These are phyloP conservation scores for Acrocyrtus sp. DNA, from an alignment of 2,888 invertebrate genomes.

Conservation along the genomic window DNA sequence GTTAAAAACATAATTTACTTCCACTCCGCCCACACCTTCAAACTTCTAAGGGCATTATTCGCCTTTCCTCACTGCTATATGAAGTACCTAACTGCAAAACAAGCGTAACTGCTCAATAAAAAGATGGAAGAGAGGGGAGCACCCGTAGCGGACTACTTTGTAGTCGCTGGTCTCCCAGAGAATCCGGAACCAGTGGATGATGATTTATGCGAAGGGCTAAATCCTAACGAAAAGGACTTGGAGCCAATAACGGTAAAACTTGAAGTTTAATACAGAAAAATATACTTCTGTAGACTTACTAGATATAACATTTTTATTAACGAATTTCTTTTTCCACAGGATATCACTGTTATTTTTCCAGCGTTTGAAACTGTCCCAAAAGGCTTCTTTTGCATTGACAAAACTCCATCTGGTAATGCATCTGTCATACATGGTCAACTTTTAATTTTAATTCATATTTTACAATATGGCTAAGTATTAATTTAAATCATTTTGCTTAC, in stretches of 20 bases:
- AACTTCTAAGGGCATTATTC: too few relatives aligned
- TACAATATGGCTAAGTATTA: not conserved
- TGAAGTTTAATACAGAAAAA: slow-evolving; percentile 6
- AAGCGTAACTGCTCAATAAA: too few relatives aligned
- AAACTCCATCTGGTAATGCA: slow-evolving; percentile 78
- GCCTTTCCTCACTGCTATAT: too few relatives aligned
- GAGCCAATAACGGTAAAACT: slow-evolving; percentile 83
- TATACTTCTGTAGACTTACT: not conserved
- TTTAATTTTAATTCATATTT: not conserved
- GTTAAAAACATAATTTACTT: too few relatives aligned
- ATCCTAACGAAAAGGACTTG: slow-evolving; percentile 82
- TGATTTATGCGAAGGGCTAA: slow-evolving; percentile 78
- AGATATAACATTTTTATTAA: not conserved
- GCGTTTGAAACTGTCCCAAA: slow-evolving; percentile 84
- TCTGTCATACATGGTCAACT: too few relatives aligned
- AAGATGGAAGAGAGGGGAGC: slow-evolving; percentile 54
- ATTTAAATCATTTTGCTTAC: slow-evolving; percentile 56
- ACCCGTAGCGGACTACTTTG: slow-evolving; percentile 94
- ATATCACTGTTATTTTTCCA: slow-evolving; percentile 92
- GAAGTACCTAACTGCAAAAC: too few relatives aligned
- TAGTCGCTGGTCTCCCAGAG: slow-evolving; percentile 93
- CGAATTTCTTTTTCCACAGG: slow-evolving; percentile 67
- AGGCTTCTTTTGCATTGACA: slow-evolving; percentile 78
- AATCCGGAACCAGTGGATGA: slow-evolving; percentile 80
- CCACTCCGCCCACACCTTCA: too few relatives aligned